A percentile compares a stretch with the other conserved stretches of the same genome.
These are phyloP conservation scores for Tricholauxania praeusta DNA, from an alignment of 2,888 invertebrate species.

Conservation along the genomic window DNA sequence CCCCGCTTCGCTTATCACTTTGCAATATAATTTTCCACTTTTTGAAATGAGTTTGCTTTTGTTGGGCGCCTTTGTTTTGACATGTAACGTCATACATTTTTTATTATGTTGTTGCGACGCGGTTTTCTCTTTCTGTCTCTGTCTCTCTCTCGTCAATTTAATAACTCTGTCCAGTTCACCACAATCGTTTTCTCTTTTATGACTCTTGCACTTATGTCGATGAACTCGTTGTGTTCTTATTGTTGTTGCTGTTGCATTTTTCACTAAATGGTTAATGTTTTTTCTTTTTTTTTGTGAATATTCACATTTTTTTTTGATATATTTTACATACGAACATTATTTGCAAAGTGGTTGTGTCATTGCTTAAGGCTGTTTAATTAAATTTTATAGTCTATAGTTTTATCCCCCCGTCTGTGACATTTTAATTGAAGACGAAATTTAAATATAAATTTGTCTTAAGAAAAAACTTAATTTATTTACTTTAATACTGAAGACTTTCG, in stretches of 20 bases:
- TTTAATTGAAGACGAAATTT: too few species aligned
- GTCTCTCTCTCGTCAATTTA: neutral
- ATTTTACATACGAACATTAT: too few species aligned
- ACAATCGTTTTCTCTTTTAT: slow-evolving; percentile 2
- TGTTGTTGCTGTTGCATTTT: neutral
- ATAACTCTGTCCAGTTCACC: slow-evolving; percentile 1
- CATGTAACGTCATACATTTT: slow-evolving; percentile 24
- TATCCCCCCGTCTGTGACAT: too few species aligned
- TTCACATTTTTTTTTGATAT: neutral
- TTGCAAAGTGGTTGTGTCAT: too few species aligned
- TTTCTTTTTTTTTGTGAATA: neutral
- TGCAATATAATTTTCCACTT: neutral
- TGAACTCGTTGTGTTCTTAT: slow-evolving; percentile 13
- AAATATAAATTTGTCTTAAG: too few species aligned
- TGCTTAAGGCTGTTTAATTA: too few species aligned
- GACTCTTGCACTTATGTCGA: slow-evolving; percentile 11
- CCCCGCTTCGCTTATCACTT: neutral
- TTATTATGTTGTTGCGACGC: slow-evolving; percentile 24
- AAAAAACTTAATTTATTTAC: too few species aligned
- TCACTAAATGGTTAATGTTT: too few species aligned
- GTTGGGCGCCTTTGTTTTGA: slow-evolving; percentile 32
- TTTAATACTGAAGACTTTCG: too few species aligned
- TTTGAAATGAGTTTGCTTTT: neutral
- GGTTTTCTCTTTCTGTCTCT: slow-evolving; percentile 13
- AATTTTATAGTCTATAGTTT: too few species aligned